A percentile compares a stretch with the other conserved stretches of the same genome.
These are phyloP conservation scores for Euwallacea fornicatus DNA, from an alignment of 1,140 invertebrate species.

Conservation along the genomic window DNA sequence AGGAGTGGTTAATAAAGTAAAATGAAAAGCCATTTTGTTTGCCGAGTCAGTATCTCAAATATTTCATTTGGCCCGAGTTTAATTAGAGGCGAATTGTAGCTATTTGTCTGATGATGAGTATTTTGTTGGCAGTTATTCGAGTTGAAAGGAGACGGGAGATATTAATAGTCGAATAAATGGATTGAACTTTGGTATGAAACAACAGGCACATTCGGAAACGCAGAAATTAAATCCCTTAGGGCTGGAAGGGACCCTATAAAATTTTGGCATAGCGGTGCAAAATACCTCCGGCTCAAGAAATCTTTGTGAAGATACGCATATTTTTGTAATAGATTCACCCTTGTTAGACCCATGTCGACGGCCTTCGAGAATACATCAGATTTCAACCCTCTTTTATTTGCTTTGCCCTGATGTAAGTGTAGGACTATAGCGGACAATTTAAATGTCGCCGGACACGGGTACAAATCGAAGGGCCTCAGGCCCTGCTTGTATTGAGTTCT, in stretches of 20 bases:
- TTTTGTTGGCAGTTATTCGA: slow-evolving; percentile 11
- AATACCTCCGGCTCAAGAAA: background rate
- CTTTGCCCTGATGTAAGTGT: background rate
- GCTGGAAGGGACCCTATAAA: background rate
- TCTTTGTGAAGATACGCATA: slow-evolving; percentile 8
- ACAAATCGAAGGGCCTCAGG: background rate
- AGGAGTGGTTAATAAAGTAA: slow-evolving; percentile 34
- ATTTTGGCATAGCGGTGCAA: background rate
- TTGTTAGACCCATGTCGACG: slow-evolving; percentile 29
- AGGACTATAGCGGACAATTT: slow-evolving; percentile 19
- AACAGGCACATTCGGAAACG: too few species aligned
- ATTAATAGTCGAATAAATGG: background rate
- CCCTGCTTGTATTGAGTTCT: background rate
- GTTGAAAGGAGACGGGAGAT: background rate
- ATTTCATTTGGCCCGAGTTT: slow-evolving; percentile 23
- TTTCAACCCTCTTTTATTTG: slow-evolving; percentile 33
- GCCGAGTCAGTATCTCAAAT: slow-evolving; percentile 19
- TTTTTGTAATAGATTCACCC: slow-evolving; percentile 30
- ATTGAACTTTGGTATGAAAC: too few species aligned
- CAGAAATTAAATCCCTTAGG: too few species aligned
- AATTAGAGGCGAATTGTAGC: slow-evolving; percentile 21
- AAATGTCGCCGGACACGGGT: slow-evolving; percentile 22
- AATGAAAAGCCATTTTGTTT: slow-evolving; percentile 29
- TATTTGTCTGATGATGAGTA: slow-evolving; percentile 16
- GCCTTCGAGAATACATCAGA: slow-evolving; percentile 27